Conservation (phyloP, 2,888 invertebrate genomes). For the Orthonychiurus folsomi region DNA sequence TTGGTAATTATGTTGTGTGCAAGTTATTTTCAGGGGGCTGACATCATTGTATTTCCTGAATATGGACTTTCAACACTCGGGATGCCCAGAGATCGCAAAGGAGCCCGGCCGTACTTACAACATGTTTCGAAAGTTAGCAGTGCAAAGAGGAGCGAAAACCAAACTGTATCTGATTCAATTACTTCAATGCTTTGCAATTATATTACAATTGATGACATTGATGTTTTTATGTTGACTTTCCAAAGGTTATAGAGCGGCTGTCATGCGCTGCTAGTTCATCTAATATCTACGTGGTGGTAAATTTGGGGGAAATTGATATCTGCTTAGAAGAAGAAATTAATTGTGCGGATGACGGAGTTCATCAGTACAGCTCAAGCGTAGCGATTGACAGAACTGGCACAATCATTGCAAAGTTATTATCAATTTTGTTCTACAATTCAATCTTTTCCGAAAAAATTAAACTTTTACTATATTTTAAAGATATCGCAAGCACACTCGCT, state of each 20-base stretch:
- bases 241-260: slow-evolving; percentile 52
- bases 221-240: too few relatives aligned
- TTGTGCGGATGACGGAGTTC: slow-evolving; percentile 49
- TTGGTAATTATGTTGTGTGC: not conserved
- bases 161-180: not conserved
- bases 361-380: slow-evolving; percentile 65
- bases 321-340: slow-evolving; percentile 48
- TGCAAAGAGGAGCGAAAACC: too few relatives aligned
- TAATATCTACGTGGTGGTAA: slow-evolving; percentile 60
- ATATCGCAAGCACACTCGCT: slow-evolving; percentile 49
- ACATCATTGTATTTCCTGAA: slow-evolving; percentile 74
- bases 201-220: too few relatives aligned
- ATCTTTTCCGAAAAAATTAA: not conserved
- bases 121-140: slow-evolving; percentile 23
- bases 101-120: slow-evolving; percentile 31
- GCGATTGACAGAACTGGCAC: slow-evolving; percentile 64
- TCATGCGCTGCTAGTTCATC: slow-evolving; percentile 54
- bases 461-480: slow-evolving; percentile 36
- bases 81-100: slow-evolving; percentile 40
- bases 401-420: slow-evolving; percentile 56
- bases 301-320: slow-evolving; percentile 56
- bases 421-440: not conserved
- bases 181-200: too few relatives aligned
- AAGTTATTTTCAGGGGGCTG: slow-evolving; percentile 57
- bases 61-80: slow-evolving; percentile 46